A percentile compares a stretch with the other conserved stretches of the same genome.
Evolutionary conservation across 2,797 vertebrate species (phyloP).

Genomic region (Argyrosomus regius): DNA sequence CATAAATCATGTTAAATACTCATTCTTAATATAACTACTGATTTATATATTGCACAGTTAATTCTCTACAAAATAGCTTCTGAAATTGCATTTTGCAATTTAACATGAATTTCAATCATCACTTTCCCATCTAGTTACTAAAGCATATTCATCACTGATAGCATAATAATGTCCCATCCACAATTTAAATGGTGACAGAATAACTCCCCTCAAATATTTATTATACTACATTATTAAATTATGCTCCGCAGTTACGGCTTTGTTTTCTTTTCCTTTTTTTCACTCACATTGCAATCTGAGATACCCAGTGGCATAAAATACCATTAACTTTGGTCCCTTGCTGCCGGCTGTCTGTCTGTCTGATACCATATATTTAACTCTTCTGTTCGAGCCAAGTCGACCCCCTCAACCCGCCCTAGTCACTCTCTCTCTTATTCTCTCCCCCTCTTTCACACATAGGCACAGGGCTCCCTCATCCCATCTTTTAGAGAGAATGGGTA

Average conservation of each 20-base stretch:
- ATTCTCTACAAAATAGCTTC: constrained; percentile 48
- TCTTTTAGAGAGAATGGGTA: constrained; percentile 77
- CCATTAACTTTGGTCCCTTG: constrained; percentile 71
- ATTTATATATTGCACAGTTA: constrained; percentile 51
- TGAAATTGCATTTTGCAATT: constrained; percentile 57
- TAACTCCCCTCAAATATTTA: constrained; percentile 73
- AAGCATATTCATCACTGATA: constrained; percentile 63
- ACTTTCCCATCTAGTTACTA: constrained; percentile 43
- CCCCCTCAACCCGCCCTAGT: constrained; percentile 5
- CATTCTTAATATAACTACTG: constrained; percentile 31
- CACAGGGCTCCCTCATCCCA: constrained; percentile 58
- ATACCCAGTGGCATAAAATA: constrained; percentile 70
- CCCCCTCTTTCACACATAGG: constrained; percentile 31
- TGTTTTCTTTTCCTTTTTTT: constrained; percentile 61
- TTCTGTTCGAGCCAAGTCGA: constrained; percentile 52
- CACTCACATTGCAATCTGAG: constrained; percentile 57
- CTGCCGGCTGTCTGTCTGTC: constrained; percentile 58
- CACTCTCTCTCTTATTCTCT: not conserved
- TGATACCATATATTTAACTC: constrained; percentile 65
- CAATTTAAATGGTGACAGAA: constrained; percentile 70
- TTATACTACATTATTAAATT: constrained; percentile 75
- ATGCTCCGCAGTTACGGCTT: constrained; percentile 65
- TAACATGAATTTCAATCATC: constrained; percentile 63
- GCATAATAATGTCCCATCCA: constrained; percentile 61
- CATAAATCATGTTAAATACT: constrained; percentile 46